phyloP scores from a whole-genome alignment of 2,113 vertebrate species.

The Marmota flaviventris region DNA sequence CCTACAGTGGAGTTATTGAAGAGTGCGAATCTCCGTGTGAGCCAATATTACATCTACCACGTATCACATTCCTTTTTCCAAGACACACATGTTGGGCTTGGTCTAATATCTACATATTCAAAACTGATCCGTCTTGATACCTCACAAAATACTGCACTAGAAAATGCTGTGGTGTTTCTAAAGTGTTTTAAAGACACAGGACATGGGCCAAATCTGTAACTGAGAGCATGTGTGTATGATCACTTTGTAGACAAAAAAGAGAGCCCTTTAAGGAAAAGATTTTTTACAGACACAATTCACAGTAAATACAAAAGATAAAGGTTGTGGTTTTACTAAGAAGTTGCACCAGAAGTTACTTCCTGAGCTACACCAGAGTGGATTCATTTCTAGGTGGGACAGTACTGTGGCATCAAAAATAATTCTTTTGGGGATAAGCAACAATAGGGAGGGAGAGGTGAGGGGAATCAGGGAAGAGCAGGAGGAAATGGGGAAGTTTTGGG shows the following conservation, averaged over 20 bases:
- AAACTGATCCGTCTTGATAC: background rate
- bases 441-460: background rate
- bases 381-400: background rate
- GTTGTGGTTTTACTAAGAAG: conserved; percentile 72
- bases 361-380: background rate
- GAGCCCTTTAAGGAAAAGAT: conserved; percentile 24
- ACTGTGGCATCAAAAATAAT: background rate
- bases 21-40: background rate
- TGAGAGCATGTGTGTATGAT: conserved; percentile 1
- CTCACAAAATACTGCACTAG: background rate
- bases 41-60: no score
- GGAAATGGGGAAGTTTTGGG: background rate
- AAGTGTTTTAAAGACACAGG: conserved; percentile 48
- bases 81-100: background rate
- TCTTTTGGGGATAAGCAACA: background rate
- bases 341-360: conserved; percentile 64
- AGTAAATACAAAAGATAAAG: conserved; percentile 56
- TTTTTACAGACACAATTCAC: background rate
- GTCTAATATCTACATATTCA: background rate
- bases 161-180: background rate
- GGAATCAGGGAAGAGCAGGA: background rate
- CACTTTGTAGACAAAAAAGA: conserved; percentile 33
- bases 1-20: background rate
- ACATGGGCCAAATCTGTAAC: conserved; percentile 2
- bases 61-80: background rate